Conservation (phyloP, 1,140 invertebrate species). For the Aricia agestis region DNA sequence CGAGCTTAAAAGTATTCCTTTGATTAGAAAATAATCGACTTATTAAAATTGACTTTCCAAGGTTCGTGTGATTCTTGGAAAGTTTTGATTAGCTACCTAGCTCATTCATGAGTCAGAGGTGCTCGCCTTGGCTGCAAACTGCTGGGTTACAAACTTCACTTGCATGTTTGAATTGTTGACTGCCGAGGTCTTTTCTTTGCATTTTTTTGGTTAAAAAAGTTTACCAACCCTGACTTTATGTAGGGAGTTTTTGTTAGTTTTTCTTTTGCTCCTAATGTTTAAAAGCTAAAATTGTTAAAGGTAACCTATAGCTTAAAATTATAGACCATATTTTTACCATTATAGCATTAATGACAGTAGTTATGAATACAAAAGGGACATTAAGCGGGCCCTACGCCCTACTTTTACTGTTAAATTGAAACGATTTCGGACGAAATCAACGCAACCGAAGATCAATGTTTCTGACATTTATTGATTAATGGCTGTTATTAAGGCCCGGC, state of each 20-base stretch:
- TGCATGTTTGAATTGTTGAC: conserved; percentile 8
- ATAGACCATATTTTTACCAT: no score
- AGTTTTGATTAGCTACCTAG: conserved; percentile 5
- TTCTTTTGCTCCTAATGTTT: no score
- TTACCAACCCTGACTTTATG: neutral
- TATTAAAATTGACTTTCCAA: conserved; percentile 13
- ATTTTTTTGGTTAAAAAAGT: neutral
- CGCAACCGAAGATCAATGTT: neutral
- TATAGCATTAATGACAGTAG: neutral
- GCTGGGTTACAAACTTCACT: neutral
- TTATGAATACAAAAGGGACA: neutral
- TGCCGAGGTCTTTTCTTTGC: neutral
- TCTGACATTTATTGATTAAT: conserved; percentile 3
- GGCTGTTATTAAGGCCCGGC: neutral
- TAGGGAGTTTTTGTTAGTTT: neutral
- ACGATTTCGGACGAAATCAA: neutral
- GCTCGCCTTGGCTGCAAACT: neutral
- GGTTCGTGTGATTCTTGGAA: conserved; percentile 10
- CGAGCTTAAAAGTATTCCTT: neutral
- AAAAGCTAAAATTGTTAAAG: no score
- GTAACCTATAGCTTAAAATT: no score
- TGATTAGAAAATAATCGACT: conserved; percentile 4
- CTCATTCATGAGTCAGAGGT: conserved; percentile 5
- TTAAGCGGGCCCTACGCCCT: neutral
- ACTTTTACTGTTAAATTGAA: neutral